Evolutionary conservation across 2,888 invertebrate genomes (phyloP), one percentile per base, ranked within the genome.

Genomic region (Tetramorium bicarinatum): DNA sequence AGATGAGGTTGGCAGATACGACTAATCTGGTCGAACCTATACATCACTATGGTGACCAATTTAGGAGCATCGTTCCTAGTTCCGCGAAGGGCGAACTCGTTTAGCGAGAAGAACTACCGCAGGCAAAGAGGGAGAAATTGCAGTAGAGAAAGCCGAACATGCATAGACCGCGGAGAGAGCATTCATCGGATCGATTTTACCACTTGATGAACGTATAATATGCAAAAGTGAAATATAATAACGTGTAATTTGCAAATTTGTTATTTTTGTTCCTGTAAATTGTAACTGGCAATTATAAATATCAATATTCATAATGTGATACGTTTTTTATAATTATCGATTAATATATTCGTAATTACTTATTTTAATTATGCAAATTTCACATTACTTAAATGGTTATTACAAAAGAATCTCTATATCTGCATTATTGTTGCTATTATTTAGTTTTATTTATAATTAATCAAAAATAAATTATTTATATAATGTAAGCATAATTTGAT

Each of bases 41-140:
- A 92, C 88, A 93, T 93, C 92, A 93, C 91, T 29, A 41, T 56
- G 80, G 87, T 91, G 91, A 93, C 93, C 93, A 93, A 93, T 93
- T 79, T 93, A 93, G 92, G 91, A 87, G 82, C 86, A 83, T 67
- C 59, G 66, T 85, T 83, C 59, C 71, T 67, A 79, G 64, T 87
- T 88, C 85, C 77, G 75, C 86, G 85, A 83, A 81, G 82, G 81
- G 56, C 69, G 49, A 64, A 64, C 34, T 87, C 61, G 56, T 82
- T 77, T 83, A 85, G 80, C 74, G 82, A 76, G 77, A 80, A 71
- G 69, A 75, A 64, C 85, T 76, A 84, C 74, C 83, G 84, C 82
- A 85, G 77, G 76, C 66, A 34, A 49, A 80, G 54, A 77, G 64
- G 81, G 64, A 62, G 75, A 76, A 76, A 83, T 59, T 67, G 67